Conservation (phyloP, 1,140 invertebrate genomes). For the Chironomus tepperi region DNA sequence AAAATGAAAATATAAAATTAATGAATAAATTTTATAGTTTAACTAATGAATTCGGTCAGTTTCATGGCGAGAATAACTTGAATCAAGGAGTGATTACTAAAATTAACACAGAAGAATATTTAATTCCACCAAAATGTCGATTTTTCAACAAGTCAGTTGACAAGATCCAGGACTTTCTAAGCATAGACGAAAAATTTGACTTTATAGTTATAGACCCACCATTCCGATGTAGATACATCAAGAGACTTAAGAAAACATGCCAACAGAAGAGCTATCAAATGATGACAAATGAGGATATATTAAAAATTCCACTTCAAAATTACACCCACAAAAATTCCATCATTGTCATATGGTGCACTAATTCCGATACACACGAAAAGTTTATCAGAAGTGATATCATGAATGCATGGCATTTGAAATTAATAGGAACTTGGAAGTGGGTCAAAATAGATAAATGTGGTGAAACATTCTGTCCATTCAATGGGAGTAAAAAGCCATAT, state of each 20-base stretch:
- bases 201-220: neutral
- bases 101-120: neutral
- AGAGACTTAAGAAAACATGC: neutral
- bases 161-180: neutral
- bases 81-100: neutral
- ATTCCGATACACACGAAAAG: neutral
- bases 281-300: neutral
- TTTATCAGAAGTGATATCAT: neutral
- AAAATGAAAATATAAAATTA: neutral
- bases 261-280: neutral
- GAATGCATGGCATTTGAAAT: neutral
- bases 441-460: neutral
- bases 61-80: neutral
- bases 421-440: neutral
- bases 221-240: neutral
- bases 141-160: neutral
- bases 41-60: neutral
- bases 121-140: neutral
- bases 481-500: neutral
- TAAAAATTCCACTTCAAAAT: neutral
- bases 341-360: neutral
- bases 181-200: neutral
- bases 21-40: neutral
- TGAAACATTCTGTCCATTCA: neutral
- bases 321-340: neutral